Base-by-base conservation (phyloP, 2,888 invertebrate species). In the Chaetogeoica ovagalla region DNA sequence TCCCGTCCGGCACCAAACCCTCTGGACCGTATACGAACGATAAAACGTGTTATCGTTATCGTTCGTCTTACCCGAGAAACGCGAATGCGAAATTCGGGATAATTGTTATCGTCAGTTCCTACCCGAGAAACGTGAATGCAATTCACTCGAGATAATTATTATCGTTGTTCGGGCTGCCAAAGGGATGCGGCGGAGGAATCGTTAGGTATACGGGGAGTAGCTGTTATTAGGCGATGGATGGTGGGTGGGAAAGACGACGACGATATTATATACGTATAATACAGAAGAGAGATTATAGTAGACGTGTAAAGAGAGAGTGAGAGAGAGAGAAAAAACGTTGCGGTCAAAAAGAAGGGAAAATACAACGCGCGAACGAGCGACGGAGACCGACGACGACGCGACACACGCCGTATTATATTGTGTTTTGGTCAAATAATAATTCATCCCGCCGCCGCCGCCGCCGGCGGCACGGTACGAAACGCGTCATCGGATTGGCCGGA, bases 381-480 rank as follows among this genome's bases (percentile, higher is more conserved):
- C 43, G 43, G 7, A 3, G 43, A 43, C 9, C 9, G 43, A 43
- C 43, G 43, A 43, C 30, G 30, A 63, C n/a, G n/a, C n/a, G n/a
- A n/a, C n/a, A n/a, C 70, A 62, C 70, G 62, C 62, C 21, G 62
- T 79, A 79, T 79, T 79, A 39, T 9, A 63, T n/a, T 2, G 55
- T 55, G 70, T 70, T 79, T 79, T 79, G 77, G 77, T 70, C 70
- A 79, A 70, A 79, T 63, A 55, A 79, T 30, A 30, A 30, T 30
- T 79, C 60, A 21, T 79, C 62, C 70, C 62, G 69, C 39, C 69
- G 62, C n/a, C n/a, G n/a, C n/a, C n/a, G n/a, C 62, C 13, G n/a
- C n/a, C 30, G 30, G 30, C 30, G 30, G 23, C 60, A 30, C 17
- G 52, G 21, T 13, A 23, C 52, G 52, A 70, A 79, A 79, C 77